These are phyloP conservation scores for Goniozus legneri DNA, from an alignment of 1,140 invertebrate species.

Conservation along the genomic window DNA sequence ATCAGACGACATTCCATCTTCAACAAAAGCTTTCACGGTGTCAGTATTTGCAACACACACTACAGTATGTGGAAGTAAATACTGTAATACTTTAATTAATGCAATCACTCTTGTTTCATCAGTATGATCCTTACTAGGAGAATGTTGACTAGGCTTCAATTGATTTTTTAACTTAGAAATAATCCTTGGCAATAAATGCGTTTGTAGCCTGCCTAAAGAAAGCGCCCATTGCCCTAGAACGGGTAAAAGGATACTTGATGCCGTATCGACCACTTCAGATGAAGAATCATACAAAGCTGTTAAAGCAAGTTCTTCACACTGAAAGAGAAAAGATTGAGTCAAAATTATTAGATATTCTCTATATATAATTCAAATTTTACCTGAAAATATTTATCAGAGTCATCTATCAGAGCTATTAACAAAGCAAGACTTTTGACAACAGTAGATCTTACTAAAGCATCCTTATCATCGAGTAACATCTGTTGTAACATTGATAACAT, in stretches of 20 bases:
- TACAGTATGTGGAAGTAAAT: constrained; percentile 55
- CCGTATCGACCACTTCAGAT: constrained; percentile 53
- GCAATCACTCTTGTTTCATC: constrained; percentile 37
- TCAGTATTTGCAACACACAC: constrained; percentile 51
- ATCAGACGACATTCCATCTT: constrained; percentile 43
- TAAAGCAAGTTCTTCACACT: constrained; percentile 61
- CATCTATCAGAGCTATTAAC: constrained; percentile 63
- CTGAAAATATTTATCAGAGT: constrained; percentile 68
- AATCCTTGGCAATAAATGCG: constrained; percentile 46
- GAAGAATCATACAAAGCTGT: constrained; percentile 57
- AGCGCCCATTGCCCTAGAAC: constrained; percentile 65
- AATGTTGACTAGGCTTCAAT: constrained; percentile 34
- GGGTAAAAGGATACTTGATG: constrained; percentile 52
- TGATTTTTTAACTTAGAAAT: constrained; percentile 40
- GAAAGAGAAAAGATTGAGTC: constrained; percentile 14
- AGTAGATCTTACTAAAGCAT: constrained; percentile 62
- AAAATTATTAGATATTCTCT: background rate
- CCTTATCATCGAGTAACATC: constrained; percentile 70
- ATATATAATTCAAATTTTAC: constrained; percentile 34
- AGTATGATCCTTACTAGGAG: constrained; percentile 37
- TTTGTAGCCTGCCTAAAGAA: constrained; percentile 54
- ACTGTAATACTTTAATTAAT: constrained; percentile 47
- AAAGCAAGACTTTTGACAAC: constrained; percentile 65
- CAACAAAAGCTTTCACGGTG: constrained; percentile 40
- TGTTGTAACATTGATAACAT: constrained; percentile 74